Conservation (phyloP, 2,888 invertebrate genomes). For the Platynereis dumerilii region DNA sequence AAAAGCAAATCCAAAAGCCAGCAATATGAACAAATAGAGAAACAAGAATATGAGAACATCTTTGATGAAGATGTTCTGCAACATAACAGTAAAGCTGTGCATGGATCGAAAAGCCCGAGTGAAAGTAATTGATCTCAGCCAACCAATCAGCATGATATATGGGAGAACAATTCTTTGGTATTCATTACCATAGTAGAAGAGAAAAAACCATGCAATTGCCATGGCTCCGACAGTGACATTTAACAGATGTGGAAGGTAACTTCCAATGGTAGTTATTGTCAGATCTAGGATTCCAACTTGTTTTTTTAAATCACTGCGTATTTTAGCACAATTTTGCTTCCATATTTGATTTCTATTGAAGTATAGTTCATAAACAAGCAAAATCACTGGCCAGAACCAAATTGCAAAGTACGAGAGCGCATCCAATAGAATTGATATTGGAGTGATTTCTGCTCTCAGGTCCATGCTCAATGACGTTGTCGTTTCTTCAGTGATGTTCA, state of each 20-base stretch:
- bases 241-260: not conserved
- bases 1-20: not conserved
- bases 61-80: constrained; percentile 51
- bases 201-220: constrained; percentile 46
- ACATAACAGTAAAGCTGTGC: no score
- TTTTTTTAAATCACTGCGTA: not conserved
- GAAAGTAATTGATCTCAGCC: constrained; percentile 51
- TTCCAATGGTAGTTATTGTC: no score
- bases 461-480: not conserved
- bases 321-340: not conserved
- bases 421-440: constrained; percentile 34
- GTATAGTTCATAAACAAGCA: not conserved
- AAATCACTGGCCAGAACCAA: constrained; percentile 37
- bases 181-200: constrained; percentile 37
- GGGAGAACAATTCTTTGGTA: constrained; percentile 52
- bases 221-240: constrained; percentile 40
- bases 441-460: constrained; percentile 28
- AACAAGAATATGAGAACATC: constrained; percentile 52
- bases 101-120: constrained; percentile 52
- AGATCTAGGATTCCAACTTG: no score
- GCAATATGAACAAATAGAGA: no score
- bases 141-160: constrained; percentile 48
- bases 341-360: not conserved
- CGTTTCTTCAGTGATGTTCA: no score
- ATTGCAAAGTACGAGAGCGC: constrained; percentile 32